Evolutionary conservation across 2,888 invertebrate genomes (phyloP).

Genomic region (Phania funesta): DNA sequence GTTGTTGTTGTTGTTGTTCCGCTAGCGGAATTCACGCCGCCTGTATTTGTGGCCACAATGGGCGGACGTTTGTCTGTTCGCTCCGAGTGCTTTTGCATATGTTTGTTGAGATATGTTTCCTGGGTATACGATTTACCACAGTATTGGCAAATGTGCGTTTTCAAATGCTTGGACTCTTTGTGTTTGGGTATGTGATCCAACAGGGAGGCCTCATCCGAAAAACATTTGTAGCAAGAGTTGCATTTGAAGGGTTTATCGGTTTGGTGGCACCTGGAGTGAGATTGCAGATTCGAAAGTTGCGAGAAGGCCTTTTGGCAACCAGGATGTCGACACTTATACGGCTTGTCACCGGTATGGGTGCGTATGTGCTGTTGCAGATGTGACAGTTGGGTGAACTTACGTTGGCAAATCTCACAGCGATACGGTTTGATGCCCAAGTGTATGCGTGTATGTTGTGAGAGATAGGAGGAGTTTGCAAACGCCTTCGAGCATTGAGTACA

Average conservation of each 20-base stretch:
- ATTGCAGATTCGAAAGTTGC: slow-evolving; percentile 99
- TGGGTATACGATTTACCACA: slow-evolving; percentile 99
- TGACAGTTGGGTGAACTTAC: slow-evolving; percentile 99
- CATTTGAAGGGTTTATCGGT: slow-evolving; percentile 99
- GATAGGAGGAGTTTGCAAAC: slow-evolving; percentile 99
- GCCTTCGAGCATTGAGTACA: slow-evolving; percentile 99
- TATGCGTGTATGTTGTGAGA: slow-evolving; percentile 99
- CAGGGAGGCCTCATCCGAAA: slow-evolving; percentile 97
- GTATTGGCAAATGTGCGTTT: slow-evolving; percentile 99
- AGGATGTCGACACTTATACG: slow-evolving; percentile 98
- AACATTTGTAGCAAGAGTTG: slow-evolving; percentile 99
- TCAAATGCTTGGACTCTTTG: slow-evolving; percentile 99
- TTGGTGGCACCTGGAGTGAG: slow-evolving; percentile 99
- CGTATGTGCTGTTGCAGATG: slow-evolving; percentile 99
- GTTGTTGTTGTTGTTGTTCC: slow-evolving; percentile 67
- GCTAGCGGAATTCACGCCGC: slow-evolving; percentile 69
- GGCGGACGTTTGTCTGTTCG: slow-evolving; percentile 94
- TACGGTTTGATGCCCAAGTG: slow-evolving; percentile 99
- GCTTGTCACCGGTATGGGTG: slow-evolving; percentile 99
- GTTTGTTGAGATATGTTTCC: slow-evolving; percentile 99
- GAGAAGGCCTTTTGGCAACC: slow-evolving; percentile 99
- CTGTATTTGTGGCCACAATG: slow-evolving; percentile 83
- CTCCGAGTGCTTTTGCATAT: slow-evolving; percentile 99
- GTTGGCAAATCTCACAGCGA: slow-evolving; percentile 98
- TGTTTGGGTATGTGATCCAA: slow-evolving; percentile 99